phyloP scores from a whole-genome alignment of 1,140 invertebrate species.

The Cheumatopsyche charites region DNA sequence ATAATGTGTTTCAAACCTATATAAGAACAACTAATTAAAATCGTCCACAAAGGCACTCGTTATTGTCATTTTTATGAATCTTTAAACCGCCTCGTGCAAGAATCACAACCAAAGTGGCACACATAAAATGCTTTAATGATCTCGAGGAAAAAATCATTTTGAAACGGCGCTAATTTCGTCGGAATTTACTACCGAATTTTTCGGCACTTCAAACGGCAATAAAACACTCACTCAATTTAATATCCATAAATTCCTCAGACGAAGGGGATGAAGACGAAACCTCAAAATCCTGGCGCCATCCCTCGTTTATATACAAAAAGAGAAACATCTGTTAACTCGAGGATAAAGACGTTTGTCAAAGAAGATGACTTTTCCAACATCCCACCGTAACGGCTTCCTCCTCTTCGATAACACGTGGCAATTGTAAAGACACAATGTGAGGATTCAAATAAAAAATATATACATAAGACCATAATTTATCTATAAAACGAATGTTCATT shows the following conservation, averaged over 20 bases:
- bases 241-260: conserved; percentile 40
- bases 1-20: background rate
- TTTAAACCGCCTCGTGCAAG: background rate
- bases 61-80: conserved; percentile 6
- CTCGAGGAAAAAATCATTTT: background rate
- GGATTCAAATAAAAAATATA: too few species aligned
- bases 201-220: conserved; percentile 39
- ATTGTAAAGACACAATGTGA: too few species aligned
- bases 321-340: conserved; percentile 32
- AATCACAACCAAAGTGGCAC: background rate
- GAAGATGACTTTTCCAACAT: conserved; percentile 30
- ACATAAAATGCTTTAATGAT: background rate
- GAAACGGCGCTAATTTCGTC: conserved; percentile 36
- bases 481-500: too few species aligned
- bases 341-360: conserved; percentile 36
- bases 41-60: background rate
- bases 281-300: conserved; percentile 9
- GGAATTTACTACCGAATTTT: conserved; percentile 44
- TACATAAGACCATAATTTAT: too few species aligned
- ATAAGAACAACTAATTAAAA: background rate
- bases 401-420: background rate
- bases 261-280: conserved; percentile 8
- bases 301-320: conserved; percentile 20
- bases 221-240: conserved; percentile 46
- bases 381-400: conserved; percentile 34